Percentiles rank a stretch among this genome's conserved stretches.
phyloP scores from a whole-genome alignment of 2,797 vertebrate genomes.

The Odontamblyopus rebecca region DNA sequence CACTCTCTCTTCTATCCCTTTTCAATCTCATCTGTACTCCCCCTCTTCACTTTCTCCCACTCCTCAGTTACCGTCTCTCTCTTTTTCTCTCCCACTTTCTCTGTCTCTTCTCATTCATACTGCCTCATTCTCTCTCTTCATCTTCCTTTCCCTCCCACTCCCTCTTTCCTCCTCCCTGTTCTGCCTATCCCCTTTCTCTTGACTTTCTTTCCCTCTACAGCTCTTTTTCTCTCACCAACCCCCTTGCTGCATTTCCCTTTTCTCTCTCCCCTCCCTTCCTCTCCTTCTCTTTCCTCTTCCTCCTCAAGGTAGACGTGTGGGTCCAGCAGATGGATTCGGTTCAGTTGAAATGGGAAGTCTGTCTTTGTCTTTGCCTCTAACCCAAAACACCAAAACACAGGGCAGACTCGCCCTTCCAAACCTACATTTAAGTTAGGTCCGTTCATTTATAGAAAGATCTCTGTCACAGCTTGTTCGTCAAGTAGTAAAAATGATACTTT shows the following conservation, averaged over 20 bases:
- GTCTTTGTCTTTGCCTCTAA: neutral
- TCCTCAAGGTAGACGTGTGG: neutral
- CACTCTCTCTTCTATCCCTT: neutral
- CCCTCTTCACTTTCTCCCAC: too few relatives aligned
- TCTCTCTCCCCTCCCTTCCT: neutral
- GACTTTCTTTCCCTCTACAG: neutral
- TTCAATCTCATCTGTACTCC: neutral
- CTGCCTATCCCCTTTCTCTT: neutral
- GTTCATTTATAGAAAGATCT: too few relatives aligned
- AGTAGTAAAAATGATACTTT: too few relatives aligned
- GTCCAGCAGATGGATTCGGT: conserved; percentile 5
- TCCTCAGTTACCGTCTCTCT: too few relatives aligned
- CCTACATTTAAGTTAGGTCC: too few relatives aligned
- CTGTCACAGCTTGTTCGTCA: too few relatives aligned
- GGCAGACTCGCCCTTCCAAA: neutral
- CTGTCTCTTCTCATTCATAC: neutral
- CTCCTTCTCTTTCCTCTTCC: neutral
- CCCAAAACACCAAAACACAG: neutral
- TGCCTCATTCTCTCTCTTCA: neutral
- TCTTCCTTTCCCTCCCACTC: neutral
- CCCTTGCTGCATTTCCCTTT: too few relatives aligned
- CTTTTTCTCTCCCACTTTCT: neutral
- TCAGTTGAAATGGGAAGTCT: neutral
- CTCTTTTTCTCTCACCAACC: neutral
- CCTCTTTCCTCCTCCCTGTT: neutral